Percentiles rank a stretch among this genome's conserved stretches.
Evolutionary conservation across 1,140 invertebrate genomes (phyloP).

Genomic region (Papilio machaon): DNA sequence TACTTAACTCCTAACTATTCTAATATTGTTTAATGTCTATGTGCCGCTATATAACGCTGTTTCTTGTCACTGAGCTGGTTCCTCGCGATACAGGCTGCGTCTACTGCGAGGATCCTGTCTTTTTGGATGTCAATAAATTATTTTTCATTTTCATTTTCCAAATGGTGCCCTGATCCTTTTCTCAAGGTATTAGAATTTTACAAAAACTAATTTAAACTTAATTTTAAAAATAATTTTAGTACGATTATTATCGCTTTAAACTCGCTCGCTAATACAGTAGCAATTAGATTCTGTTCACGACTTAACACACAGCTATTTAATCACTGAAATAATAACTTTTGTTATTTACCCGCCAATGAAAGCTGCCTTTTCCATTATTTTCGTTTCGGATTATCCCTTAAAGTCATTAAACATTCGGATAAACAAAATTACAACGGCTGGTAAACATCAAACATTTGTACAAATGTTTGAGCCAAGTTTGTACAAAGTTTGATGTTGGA

Average conservation of each 20-base stretch:
- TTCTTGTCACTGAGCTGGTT: too few relatives aligned
- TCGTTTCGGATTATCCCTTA: slow-evolving; percentile 34
- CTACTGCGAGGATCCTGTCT: too few relatives aligned
- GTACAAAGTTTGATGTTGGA: slow-evolving; percentile 40
- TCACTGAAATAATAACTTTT: slow-evolving; percentile 13
- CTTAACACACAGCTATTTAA: background rate
- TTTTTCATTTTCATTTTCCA: too few relatives aligned
- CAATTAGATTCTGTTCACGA: slow-evolving; percentile 4
- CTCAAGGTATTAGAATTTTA: background rate
- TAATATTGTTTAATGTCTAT: too few relatives aligned
- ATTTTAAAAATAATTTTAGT: background rate
- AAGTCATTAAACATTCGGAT: slow-evolving; percentile 38
- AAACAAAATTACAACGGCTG: slow-evolving; percentile 38
- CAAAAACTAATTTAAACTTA: background rate
- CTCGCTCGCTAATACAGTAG: background rate
- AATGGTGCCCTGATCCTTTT: background rate
- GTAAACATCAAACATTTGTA: slow-evolving; percentile 39
- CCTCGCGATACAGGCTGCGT: too few relatives aligned
- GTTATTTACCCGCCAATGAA: slow-evolving; percentile 19
- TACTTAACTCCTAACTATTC: too few relatives aligned
- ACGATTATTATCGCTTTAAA: background rate
- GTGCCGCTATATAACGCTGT: too few relatives aligned
- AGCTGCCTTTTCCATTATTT: slow-evolving; percentile 35
- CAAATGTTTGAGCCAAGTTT: slow-evolving; percentile 37
- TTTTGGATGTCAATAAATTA: too few relatives aligned